Evolutionary conservation across 2,113 vertebrate genomes (phyloP).

Genomic region (Macaca mulatta): DNA sequence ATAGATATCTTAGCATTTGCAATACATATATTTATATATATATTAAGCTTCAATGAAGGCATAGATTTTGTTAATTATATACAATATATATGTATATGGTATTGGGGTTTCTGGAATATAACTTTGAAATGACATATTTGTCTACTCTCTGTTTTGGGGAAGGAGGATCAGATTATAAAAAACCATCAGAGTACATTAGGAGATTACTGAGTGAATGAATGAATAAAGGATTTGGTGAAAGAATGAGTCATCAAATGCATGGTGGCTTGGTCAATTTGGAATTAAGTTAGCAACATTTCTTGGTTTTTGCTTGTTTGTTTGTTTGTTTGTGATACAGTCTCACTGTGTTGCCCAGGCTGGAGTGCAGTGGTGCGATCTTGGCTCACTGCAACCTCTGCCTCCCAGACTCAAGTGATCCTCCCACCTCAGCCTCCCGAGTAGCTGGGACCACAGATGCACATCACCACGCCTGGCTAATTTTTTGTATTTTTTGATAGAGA

Average conservation of each 20-base stretch:
- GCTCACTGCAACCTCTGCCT: too few species aligned
- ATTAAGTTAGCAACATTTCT: neutral
- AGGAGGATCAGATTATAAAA: neutral
- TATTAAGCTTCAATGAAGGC: too few species aligned
- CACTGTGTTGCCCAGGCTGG: too few species aligned
- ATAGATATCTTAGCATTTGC: slow-evolving; percentile 10
- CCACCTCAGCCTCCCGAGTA: too few species aligned
- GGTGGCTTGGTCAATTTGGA: neutral
- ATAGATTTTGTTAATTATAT: too few species aligned
- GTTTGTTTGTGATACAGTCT: too few species aligned
- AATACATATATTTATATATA: neutral
- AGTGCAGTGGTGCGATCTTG: too few species aligned
- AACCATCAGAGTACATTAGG: neutral
- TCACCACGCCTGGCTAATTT: too few species aligned
- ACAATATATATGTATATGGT: neutral
- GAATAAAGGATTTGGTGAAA: neutral
- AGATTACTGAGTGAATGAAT: neutral
- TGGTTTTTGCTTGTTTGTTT: too few species aligned
- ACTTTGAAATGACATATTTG: neutral
- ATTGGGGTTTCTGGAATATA: neutral
- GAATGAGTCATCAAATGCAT: neutral
- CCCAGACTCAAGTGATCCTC: too few species aligned
- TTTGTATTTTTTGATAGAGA: too few species aligned
- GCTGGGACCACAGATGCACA: too few species aligned
- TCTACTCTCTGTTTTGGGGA: neutral